Base-by-base conservation (phyloP, 2,113 vertebrate species). In the Corydoras sp. region DNA sequence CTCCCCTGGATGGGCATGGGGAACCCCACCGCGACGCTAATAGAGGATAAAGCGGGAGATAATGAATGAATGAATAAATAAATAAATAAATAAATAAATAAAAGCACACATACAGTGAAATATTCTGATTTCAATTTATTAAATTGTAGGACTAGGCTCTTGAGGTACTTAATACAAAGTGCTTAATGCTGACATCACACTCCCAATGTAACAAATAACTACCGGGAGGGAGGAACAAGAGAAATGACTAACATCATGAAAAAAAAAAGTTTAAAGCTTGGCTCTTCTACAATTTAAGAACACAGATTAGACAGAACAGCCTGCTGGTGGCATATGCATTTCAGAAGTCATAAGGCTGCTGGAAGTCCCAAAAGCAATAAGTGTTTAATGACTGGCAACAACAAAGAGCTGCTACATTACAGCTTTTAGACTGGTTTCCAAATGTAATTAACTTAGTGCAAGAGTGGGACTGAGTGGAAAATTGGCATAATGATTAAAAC, bases 141-240 rank as follows among this genome's bases (percentile, higher is more conserved):
- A 77, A 24, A 76, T 84, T 83, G 81, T 87, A 73, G 71, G 68
- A 56, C 76, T 83, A 85, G 82, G 84, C 76, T 87, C 84, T 85
- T 87, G 88, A 90, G 87, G 87, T 89, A 89, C 87, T 86, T 85
- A 86, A 88, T 83, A 85, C 82, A 89, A 90, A 89, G 87, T 91
- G 89, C 87, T 85, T 82, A 85, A 87, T 85, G 83, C 83, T 87
- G 73, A 76, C 69, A 77, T 76, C 78, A 78, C 59, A 69, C 69
- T 87, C 81, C 75, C 68, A 77, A 80, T 78, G 78, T 76, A 80
- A 81, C 80, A 81, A 78, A 24, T 24, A 24, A 24, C 18, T 24
- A 24, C 18, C 18, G 18, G 18, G 18, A 24, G 71, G 11, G 77
- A 73, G 65, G 84, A 81, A 65, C 76, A 76, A 69, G 67, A 66